Evolutionary conservation across 2,888 invertebrate species (phyloP), one percentile per base, ranked within the genome.

Genomic region (Brachyptera putata): DNA sequence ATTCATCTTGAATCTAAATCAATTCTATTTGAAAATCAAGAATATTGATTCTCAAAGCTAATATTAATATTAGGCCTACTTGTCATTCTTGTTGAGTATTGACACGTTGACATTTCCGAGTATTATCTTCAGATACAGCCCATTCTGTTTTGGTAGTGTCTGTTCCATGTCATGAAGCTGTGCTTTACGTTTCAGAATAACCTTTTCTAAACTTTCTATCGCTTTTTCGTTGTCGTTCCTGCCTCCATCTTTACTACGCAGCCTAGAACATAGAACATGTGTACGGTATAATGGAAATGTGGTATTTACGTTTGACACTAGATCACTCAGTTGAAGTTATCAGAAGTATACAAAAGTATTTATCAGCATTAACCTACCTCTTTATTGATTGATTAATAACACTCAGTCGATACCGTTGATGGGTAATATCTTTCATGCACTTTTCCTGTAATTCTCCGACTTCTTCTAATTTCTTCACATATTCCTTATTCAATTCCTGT

Each of bases 51-150:
- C n/a, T n/a, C n/a, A n/a, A n/a, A n/a, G n/a, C n/a, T n/a, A n/a
- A n/a, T n/a, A n/a, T n/a, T n/a, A n/a, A n/a, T n/a, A n/a, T 11
- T 46, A 46, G 63, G 79, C 87, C 80, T 79, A 94, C 92, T 95
- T 96, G 76, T 96, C 96, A 74, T 87, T 91, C 79, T 95, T 95
- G 78, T 96, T 96, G 64, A 97, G 80, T 74, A 99, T 92, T 24
- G 98, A 98, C 22, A 98, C 95, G 77, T 98, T 97, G 48, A 99
- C 95, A 75, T 93, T 93, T 67, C 99, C 99, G 63, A 99, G 82
- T 74, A 99, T 98, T 70, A 98, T 94, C 76, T 87, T 86, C 68
- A 95, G 79, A 75, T 99, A 99, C 65, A 86, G 79, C 72, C 96
- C 95, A 77, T 95, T 79, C 73, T 89, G 86, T 74, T 94, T 93